phyloP scores from a whole-genome alignment of 2,888 invertebrate genomes.

The Thera obeliscata region DNA sequence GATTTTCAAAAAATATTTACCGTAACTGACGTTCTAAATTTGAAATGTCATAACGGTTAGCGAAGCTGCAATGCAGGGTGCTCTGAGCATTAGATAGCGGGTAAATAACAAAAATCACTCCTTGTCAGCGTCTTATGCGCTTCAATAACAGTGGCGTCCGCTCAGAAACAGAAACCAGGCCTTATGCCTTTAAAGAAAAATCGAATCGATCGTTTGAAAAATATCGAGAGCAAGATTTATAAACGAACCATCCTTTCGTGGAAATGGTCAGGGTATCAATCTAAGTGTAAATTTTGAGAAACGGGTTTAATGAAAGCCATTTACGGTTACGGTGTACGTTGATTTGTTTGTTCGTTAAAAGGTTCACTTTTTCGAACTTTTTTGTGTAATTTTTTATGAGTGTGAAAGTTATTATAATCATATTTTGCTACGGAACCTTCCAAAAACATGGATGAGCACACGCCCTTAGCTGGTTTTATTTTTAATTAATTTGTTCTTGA shows the following conservation, averaged over 20 bases:
- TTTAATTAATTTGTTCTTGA: background rate
- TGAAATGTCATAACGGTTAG: no score
- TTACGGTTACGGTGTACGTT: constrained; percentile 1
- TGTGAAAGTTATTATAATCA: no score
- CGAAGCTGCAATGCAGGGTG: no score
- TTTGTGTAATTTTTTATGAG: no score
- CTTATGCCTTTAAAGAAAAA: background rate
- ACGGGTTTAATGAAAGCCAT: constrained; percentile 33
- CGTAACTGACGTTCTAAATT: no score
- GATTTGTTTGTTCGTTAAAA: constrained; percentile 3
- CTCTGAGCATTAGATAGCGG: no score
- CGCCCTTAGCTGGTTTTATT: background rate
- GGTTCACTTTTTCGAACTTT: background rate
- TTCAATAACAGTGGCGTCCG: background rate
- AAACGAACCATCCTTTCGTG: constrained; percentile 36
- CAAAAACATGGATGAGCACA: no score
- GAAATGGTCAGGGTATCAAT: constrained; percentile 37
- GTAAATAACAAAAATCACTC: no score
- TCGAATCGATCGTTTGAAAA: constrained; percentile 33
- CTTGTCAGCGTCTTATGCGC: no score
- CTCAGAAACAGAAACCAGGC: background rate
- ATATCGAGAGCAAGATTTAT: constrained; percentile 37
- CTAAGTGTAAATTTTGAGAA: constrained; percentile 34
- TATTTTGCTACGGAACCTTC: no score
- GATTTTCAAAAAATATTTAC: no score